Conservation (phyloP, 2,888 invertebrate species). For the Diplazon laetatorius region DNA sequence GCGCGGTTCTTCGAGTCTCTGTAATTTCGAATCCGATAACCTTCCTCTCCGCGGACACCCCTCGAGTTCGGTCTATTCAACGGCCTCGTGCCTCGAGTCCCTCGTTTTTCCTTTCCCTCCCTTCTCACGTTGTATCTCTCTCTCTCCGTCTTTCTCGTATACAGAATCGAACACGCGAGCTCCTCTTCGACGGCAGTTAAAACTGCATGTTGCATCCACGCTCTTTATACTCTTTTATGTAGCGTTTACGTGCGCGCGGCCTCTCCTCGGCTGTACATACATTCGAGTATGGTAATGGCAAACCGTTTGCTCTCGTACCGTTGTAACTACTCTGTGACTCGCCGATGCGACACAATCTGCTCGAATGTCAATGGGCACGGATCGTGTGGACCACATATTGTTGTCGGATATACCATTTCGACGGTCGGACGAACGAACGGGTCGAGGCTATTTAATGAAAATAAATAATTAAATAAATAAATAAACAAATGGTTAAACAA, state of each 20-base stretch:
- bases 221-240: constrained; percentile 16
- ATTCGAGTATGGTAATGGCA: constrained; percentile 6
- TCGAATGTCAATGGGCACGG: constrained; percentile 58
- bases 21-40: constrained; percentile 69
- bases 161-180: constrained; percentile 55
- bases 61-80: constrained; percentile 60
- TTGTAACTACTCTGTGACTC: too few relatives aligned
- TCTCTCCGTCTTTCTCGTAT: constrained; percentile 28
- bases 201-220: constrained; percentile 59
- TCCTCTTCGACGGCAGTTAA: constrained; percentile 54
- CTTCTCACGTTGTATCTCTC: constrained; percentile 45
- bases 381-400: constrained; percentile 52
- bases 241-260: neutral
- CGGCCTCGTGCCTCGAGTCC: constrained; percentile 56
- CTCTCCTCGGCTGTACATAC: constrained; percentile 12
- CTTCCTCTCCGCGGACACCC: constrained; percentile 67
- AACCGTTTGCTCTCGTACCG: constrained; percentile 25
- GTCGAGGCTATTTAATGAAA: neutral
- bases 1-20: constrained; percentile 63
- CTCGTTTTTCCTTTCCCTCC: constrained; percentile 15
- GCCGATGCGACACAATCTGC: constrained; percentile 30
- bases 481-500: too few relatives aligned
- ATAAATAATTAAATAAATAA: too few relatives aligned
- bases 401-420: constrained; percentile 31
- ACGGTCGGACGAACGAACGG: constrained; percentile 7